Percentiles rank a stretch among this genome's conserved stretches.
Conservation (phyloP, 2,797 vertebrate species). For the Myotis pilosus region DNA sequence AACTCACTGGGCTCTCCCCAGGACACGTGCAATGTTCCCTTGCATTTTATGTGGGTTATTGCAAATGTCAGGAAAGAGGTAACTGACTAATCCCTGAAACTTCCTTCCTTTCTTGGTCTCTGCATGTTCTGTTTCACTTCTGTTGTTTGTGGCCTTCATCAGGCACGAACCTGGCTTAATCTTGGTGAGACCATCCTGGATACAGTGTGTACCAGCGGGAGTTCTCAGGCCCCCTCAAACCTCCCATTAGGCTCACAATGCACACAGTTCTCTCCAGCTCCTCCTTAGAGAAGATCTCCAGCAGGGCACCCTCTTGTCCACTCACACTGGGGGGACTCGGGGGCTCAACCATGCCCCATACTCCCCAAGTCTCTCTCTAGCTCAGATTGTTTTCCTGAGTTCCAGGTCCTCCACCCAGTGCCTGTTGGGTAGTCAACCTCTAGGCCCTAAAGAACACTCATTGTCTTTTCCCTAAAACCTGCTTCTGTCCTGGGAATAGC, state of each 20-base stretch:
- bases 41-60: background rate
- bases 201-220: background rate
- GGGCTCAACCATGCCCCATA: background rate
- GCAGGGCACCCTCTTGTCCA: background rate
- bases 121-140: background rate
- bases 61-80: constrained; percentile 22
- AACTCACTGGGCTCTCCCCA: background rate
- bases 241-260: background rate
- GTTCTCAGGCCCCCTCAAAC: background rate
- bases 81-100: background rate
- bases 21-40: background rate
- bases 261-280: background rate
- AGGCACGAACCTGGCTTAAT: background rate
- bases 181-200: background rate
- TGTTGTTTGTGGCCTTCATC: background rate
- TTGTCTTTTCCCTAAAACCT: background rate
- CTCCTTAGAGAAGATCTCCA: background rate
- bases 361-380: background rate
- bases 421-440: background rate
- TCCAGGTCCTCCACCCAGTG: background rate
- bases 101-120: constrained; percentile 63
- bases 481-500: background rate
- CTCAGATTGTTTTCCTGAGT: background rate
- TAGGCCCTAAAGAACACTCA: background rate
- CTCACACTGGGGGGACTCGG: background rate